These are phyloP conservation scores for Crypturellus tataupa DNA, from an alignment of 2,797 vertebrate genomes.

Conservation along the genomic window DNA sequence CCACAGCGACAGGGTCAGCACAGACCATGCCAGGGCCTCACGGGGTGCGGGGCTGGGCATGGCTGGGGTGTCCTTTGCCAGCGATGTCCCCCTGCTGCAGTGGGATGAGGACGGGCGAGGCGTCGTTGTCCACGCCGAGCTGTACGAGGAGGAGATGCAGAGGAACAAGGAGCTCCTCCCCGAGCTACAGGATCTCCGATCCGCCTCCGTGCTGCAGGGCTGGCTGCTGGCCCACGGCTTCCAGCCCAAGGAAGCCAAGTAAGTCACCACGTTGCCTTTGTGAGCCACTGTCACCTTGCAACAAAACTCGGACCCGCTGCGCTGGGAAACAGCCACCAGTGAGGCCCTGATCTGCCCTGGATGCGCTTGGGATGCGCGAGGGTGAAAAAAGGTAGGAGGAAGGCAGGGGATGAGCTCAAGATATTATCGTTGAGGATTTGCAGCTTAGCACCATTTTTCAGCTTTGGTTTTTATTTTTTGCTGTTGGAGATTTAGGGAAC, in stretches of 20 bases:
- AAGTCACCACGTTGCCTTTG: background rate
- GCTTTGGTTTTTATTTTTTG: background rate
- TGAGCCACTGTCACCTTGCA: accelerated
- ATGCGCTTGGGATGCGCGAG: accelerated
- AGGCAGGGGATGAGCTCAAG: background rate
- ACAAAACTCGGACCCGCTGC: accelerated
- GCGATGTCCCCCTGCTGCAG: background rate
- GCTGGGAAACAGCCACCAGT: accelerated
- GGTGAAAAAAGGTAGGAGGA: background rate
- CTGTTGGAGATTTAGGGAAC: background rate
- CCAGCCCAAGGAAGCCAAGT: background rate
- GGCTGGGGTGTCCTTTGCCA: accelerated
- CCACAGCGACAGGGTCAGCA: accelerated
- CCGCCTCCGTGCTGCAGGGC: background rate
- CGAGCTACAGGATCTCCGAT: background rate
- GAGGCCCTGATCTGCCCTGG: background rate
- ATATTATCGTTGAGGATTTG: too few relatives aligned
- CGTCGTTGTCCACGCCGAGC: background rate
- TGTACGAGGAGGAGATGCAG: conserved; percentile 28
- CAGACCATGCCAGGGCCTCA: accelerated
- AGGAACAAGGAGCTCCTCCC: conserved; percentile 25
- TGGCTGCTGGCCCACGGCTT: conserved; percentile 28
- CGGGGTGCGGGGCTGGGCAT: background rate
- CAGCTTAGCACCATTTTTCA: background rate
- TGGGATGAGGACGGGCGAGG: background rate